Base-by-base conservation (phyloP, 2,113 vertebrate genomes). In the Odocoileus virginianus region DNA sequence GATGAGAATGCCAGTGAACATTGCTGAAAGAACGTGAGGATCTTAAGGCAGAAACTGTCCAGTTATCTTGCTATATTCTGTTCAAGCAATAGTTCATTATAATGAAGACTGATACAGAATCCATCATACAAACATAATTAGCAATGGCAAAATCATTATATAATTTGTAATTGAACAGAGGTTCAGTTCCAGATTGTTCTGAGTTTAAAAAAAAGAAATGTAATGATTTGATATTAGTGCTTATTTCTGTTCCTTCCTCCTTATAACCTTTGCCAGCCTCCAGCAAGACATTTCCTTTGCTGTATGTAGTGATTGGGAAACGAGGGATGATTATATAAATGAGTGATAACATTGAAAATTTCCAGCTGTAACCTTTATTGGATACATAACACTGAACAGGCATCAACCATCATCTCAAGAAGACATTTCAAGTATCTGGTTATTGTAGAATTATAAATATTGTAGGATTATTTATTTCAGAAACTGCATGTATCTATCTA, bases 1-100 rank as follows among this genome's bases (percentile, higher is more conserved):
- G 99, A 99, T 99, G 98, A 99, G 99, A 98, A 99, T 99, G 99
- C 98, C 99, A 98, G 99, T 99, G 98, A 99, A 97, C 89, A 88
- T 95, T 99, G 98, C 98, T 99, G 98, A 99, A 99, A 99, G 98
- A 98, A 98, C 98, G 94, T 25, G 2, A 97, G 97, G 95, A 97
- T 99, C 98, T 98, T 98, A 96, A 98, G 97, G 97, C 98, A 98
- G 98, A 98, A 99, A 98, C 98, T 97, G 94, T 98, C 98, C 98
- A 97, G 91, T 97, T 99, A 98, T 98, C 97, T 98, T 98, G 86
- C 95, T 95, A 97, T 98, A 98, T 97, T 98, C 91, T 90, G 76
- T 97, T 98, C 78, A 97, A 93, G 98, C 91, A 97, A 74, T 97
- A 19, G 36, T 98, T 95, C 17, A 74, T 98, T 98, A 92, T 95